Conservation (phyloP, 2,113 vertebrate species). For the Formicarius rufipectus region DNA sequence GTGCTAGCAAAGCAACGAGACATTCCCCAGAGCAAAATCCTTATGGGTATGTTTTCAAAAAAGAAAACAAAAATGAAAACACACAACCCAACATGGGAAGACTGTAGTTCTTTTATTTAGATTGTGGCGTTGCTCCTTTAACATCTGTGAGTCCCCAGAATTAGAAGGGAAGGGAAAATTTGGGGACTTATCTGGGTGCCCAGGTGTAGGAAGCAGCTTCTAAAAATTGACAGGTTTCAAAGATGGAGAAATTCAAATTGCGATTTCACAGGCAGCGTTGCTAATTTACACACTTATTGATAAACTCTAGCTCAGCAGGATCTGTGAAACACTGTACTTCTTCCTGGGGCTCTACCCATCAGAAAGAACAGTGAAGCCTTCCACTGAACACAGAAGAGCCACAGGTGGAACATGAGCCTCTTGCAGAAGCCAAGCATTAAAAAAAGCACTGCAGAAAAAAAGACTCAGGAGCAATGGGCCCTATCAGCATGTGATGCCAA, state of each 20-base stretch:
- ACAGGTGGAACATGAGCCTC: not conserved
- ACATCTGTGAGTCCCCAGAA: not conserved
- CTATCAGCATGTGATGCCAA: not conserved
- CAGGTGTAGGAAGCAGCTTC: not conserved
- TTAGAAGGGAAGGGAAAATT: not conserved
- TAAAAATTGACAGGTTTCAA: not conserved
- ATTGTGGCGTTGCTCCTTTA: not conserved
- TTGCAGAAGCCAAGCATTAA: slow-evolving; percentile 5
- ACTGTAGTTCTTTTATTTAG: not conserved
- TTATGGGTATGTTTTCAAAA: not conserved
- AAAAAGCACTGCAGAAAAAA: not conserved
- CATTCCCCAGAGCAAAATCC: not conserved
- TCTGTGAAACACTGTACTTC: not conserved
- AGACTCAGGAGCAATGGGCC: not conserved
- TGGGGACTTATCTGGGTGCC: not conserved
- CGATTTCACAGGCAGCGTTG: not conserved
- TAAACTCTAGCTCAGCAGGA: not conserved
- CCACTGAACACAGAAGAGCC: not conserved
- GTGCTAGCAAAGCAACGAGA: not conserved
- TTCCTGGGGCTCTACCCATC: not conserved
- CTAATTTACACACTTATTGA: not conserved
- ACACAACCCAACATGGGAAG: not conserved
- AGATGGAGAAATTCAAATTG: not conserved
- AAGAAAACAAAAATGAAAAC: not conserved
- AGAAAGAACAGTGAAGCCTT: not conserved